Base-by-base conservation (phyloP, 1,140 invertebrate species). In the Hycleus phaleratus region DNA sequence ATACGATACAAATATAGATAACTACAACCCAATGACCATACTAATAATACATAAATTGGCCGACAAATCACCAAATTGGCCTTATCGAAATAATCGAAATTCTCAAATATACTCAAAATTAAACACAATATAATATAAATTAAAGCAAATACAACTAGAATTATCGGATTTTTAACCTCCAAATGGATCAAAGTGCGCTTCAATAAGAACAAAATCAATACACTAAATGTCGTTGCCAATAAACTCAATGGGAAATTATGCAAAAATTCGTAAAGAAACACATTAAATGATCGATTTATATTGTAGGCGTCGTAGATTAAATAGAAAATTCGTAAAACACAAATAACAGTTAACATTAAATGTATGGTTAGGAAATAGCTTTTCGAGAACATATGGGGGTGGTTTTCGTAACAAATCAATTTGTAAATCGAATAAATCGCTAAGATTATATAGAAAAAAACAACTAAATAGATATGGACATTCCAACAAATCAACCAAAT, bases 241-340 rank as follows among this genome's bases (percentile, higher is more conserved):
- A 93, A 84, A 49, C 91, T 92, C 18, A 88, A 85, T 0, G 89
- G 88, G 25, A 92, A 79, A 66, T 91, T 85, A 53, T 91, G 82
- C 2, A 94, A 71, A n/a, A 94, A 82, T 58, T 87, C 84, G 26
- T 90, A 87, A 8, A 93, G 71, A 39, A 88, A 84, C n/a, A 84
- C 79, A 38, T 87, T 87, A 63, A 93, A 81, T 0, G 85, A 87
- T 42, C 81, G 79, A 55, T 85, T 84, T 5, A 88, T 82, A 67
- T 94, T 94, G 68, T 95, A 95, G 0, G 91, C 87, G 75, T 95
- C 92, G 65, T 92, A 89, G 62, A 92, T 88, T 48, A 95, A 79
- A 68, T 91, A 93, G 64, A 91, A 86, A 63, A 90, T 89, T 46
- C 92, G 78, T 60, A 90, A 75, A 4, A 86, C 80, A 63, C 91